Base-by-base conservation (phyloP, 92 coral and sea anemone species). In the Phenganax stokvisi region DNA sequence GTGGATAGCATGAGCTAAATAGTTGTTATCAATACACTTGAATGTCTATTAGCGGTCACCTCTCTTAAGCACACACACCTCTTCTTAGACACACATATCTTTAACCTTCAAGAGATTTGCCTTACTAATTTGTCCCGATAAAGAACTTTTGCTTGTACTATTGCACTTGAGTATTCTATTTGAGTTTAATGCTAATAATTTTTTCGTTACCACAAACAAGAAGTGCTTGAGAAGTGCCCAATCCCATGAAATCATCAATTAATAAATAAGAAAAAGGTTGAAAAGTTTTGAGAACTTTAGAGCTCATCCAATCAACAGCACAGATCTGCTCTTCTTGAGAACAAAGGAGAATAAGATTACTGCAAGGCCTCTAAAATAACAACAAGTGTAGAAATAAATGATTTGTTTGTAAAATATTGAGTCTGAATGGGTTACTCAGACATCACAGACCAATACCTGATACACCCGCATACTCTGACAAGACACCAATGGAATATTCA, bases 401-500 rank as follows among this genome's bases (percentile, higher is more conserved):
- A 29, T 29, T 68, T 29, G 30, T 12, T 47, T 68, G 51, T 27
- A 37, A 37, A 37, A 37, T 37, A 37, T 37, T 37, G 47, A 37
- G 5, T 37, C 47, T 37, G 5, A 37, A 37, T 37, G 5, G 47
- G 47, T 37, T 37, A 37, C 47, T 37, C 47, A 1, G 47, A 37
- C 2, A 37, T 37, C 47, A 37, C 47, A 37, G 47, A 37, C 47
- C 47, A 37, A 37, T 91, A 91, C 97, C 97, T 91, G 91, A 54
- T 85, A 37, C 17, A 82, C 59, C 51, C 74, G 64, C 52, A 91
- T 88, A 47, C 63, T 76, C 37, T 80, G 81, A 15, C 97, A 85
- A 54, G 90, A 87, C 53, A 74, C 83, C 76, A 96, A 96, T 6
- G 98, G 98, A 55, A 96, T 72, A 51, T 89, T 89, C 69, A 92